Evolutionary conservation across 1,140 invertebrate species (phyloP).

Genomic region (Achroia grisella): DNA sequence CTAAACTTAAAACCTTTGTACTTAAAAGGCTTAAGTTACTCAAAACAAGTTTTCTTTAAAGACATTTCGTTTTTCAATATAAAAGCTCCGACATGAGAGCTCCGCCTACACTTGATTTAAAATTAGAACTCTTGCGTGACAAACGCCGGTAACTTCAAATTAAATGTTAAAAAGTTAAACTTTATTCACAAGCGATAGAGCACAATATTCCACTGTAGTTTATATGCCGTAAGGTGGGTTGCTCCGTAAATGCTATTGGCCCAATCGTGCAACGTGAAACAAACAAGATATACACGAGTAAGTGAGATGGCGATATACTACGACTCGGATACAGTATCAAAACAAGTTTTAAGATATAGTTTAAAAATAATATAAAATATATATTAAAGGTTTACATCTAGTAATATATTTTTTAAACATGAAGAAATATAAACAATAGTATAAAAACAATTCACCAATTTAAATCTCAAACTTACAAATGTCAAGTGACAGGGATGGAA

Average conservation of each 20-base stretch:
- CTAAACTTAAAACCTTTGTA: slow-evolving; percentile 58
- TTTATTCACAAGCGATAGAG: slow-evolving; percentile 61
- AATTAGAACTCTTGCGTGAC: slow-evolving; percentile 71
- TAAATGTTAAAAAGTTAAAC: slow-evolving; percentile 67
- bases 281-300: slow-evolving; percentile 60
- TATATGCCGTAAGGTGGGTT: slow-evolving; percentile 66
- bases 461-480: slow-evolving; percentile 24
- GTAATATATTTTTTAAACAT: slow-evolving; percentile 5
- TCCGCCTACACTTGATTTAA: slow-evolving; percentile 73
- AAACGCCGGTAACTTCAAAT: slow-evolving; percentile 65
- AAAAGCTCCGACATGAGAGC: slow-evolving; percentile 61
- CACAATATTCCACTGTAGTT: slow-evolving; percentile 60
- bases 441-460: slow-evolving; percentile 2
- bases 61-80: slow-evolving; percentile 70
- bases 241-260: slow-evolving; percentile 67
- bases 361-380: background rate
- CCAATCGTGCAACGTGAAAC: slow-evolving; percentile 63
- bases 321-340: background rate
- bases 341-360: background rate
- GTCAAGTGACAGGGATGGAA: slow-evolving; percentile 31
- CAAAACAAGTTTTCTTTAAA: slow-evolving; percentile 67
- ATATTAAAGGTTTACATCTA: background rate
- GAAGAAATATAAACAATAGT: background rate
- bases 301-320: slow-evolving; percentile 46
- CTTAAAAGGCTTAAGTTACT: slow-evolving; percentile 70